A percentile compares a stretch with the other conserved stretches of the same genome.
Evolutionary conservation across 2,113 vertebrate genomes (phyloP).

Genomic region (Myocastor coypus): DNA sequence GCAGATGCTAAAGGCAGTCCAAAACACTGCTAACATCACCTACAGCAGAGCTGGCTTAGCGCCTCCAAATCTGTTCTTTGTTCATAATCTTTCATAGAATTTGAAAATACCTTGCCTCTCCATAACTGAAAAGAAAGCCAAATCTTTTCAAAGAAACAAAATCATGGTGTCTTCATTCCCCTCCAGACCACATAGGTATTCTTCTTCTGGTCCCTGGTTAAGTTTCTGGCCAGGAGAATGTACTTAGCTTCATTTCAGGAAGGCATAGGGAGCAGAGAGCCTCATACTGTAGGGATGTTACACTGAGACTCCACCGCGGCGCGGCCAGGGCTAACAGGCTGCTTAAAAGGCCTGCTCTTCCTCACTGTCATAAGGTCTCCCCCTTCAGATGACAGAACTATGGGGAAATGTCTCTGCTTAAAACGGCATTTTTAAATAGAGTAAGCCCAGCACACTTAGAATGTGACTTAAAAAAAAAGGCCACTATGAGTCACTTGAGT

Average conservation of each 20-base stretch:
- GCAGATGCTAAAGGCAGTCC: slow-evolving; percentile 1
- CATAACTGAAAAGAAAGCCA: slow-evolving; percentile 43
- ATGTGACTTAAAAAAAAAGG: slow-evolving; percentile 11
- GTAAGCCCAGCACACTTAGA: background rate
- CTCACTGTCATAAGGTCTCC: background rate
- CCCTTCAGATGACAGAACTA: slow-evolving; percentile 43
- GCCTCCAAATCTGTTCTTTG: slow-evolving; percentile 33
- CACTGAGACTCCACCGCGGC: slow-evolving; percentile 14
- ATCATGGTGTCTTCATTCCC: background rate
- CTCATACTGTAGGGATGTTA: background rate
- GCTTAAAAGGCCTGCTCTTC: background rate
- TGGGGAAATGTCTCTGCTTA: slow-evolving; percentile 20
- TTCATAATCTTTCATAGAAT: background rate
- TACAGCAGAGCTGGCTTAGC: background rate
- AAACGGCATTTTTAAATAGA: slow-evolving; percentile 35
- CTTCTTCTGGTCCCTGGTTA: slow-evolving; percentile 14
- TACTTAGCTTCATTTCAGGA: slow-evolving; percentile 35
- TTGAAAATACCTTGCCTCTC: slow-evolving; percentile 5
- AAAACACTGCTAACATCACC: slow-evolving; percentile 57
- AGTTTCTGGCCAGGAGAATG: slow-evolving; percentile 4
- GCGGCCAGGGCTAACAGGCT: slow-evolving; percentile 13
- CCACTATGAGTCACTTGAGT: slow-evolving; percentile 43
- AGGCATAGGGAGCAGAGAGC: background rate
- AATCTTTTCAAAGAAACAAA: slow-evolving; percentile 44
- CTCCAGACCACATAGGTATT: background rate